Evolutionary conservation across 2,888 invertebrate species (phyloP), one percentile per base, ranked within the genome.

Genomic region (Molanna angustata): DNA sequence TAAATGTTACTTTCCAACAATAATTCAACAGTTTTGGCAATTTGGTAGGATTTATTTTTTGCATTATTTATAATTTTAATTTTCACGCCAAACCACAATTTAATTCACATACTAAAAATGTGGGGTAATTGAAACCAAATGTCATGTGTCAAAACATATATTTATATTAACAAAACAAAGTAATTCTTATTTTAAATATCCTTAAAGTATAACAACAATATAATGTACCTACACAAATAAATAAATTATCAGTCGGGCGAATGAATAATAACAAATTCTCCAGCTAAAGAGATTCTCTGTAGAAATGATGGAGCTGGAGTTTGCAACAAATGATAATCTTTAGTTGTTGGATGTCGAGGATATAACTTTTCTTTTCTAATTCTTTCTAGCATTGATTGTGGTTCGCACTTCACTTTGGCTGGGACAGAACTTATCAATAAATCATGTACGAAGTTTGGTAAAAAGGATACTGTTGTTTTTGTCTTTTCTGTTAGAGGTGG

Each of bases 221-320:
- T 3, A n/a, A 6, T 6, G 11, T 33, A 37, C 3, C 11, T 4
- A 17, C 9, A 6, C 4, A 21, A 32, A 21, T 46, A 52, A 31
- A 45, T 20, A 43, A 14, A 17, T 14, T 43, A 17, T 47, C 19
- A 54, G 27, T 54, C 45, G 19, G 41, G 35, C 37, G 37, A 42
- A 56, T 68, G 68, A 64, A 80, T 83, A 14, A 56, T 73, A 45
- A 76, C 62, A 73, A 91, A 86, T 76, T 92, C 90, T 0, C 92
- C 91, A 56, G 86, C 82, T 59, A 90, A 75, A 13, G 88, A 86
- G 67, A 91, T 79, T 64, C 87, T 79, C 68, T 88, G 86, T 55
- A 88, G 69, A 69, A 90, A 92, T 13, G 89, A 85, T 51, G 90
- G 91, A 1, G 90, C 87, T 45, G 85, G 84, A 62, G 94, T 94